phyloP scores from a whole-genome alignment of 2,888 invertebrate species.

The Gastrophysa polygoni region DNA sequence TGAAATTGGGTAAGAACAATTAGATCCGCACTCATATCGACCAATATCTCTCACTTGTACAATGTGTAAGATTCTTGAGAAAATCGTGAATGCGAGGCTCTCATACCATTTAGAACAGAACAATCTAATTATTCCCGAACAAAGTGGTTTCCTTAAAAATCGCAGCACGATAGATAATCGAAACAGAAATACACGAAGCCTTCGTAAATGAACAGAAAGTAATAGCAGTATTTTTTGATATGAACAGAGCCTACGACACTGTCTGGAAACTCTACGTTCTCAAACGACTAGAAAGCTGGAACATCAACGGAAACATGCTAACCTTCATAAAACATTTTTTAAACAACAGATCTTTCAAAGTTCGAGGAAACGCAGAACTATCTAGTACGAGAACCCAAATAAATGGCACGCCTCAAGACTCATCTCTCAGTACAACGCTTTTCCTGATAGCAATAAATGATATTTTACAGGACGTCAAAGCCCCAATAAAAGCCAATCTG shows the following conservation, averaged over 20 bases:
- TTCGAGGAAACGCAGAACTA: neutral
- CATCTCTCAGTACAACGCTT: neutral
- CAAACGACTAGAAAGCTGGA: neutral
- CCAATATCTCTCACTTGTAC: neutral
- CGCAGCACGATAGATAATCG: neutral
- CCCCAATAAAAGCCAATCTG: neutral
- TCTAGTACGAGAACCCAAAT: neutral
- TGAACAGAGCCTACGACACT: conserved; percentile 4
- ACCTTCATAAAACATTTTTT: neutral
- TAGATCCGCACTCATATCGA: neutral
- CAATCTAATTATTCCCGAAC: neutral
- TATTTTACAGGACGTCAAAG: no score
- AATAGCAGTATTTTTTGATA: conserved; percentile 8
- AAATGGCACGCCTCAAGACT: neutral
- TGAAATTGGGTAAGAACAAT: neutral
- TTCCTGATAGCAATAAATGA: no score
- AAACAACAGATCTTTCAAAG: neutral
- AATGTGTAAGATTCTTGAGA: conserved; percentile 1
- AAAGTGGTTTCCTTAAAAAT: neutral
- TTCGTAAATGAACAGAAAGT: conserved; percentile 5
- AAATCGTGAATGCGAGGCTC: conserved; percentile 3
- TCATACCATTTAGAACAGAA: neutral
- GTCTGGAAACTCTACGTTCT: neutral
- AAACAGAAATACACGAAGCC: conserved; percentile 4
- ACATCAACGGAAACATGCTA: conserved; percentile 2